Base-by-base conservation (phyloP, 2,113 vertebrate genomes). In the Brachyhypopomus gauderio region DNA sequence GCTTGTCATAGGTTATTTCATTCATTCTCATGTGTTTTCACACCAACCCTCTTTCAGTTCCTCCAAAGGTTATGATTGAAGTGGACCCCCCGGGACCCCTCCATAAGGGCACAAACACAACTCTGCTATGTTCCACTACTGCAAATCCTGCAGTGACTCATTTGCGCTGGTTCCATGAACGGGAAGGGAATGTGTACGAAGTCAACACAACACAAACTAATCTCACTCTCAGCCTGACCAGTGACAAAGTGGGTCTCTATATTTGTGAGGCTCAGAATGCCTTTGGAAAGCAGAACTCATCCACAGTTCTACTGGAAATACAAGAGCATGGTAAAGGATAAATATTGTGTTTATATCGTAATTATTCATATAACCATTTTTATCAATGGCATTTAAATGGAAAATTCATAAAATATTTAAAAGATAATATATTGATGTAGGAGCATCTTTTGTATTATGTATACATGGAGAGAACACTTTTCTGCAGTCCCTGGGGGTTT, bases 281-380 rank as follows among this genome's bases (percentile, higher is more conserved):
- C 14, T 64, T 16, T 6, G 62, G 62, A 64, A 64, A 64, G 23
- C 62, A 64, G 62, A 64, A 64, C 62, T 64, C 62, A 30, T 64
- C 62, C 25, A 64, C 25, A n/a, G 62, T 64, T 27, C 25, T 2
- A 30, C 62, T 64, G 5, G 25, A 64, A 27, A 27, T 64, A 64
- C 25, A 27, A 64, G 62, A 27, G 25, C 14, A 12, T 62, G 59
- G 23, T 23, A 12, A 17, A 30, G 12, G 14, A 30, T 5, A 27
- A 63, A 9, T 16, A 16, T 17, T 27, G 30, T 5, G 7, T 23
- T 20, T 3, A 62, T 64, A 16, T 5, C 4, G 27, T 2, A 1
- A 16, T 9, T 64, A 30, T 30, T 30, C 25, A 11, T 30, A 16
- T 64, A 14, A 30, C 12, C 12, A 12, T 11, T 52, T 52, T 12